Percentiles rank a stretch among this genome's conserved stretches.
phyloP scores from a whole-genome alignment of 2,888 invertebrate genomes.

The Ctenicera cuprea region DNA sequence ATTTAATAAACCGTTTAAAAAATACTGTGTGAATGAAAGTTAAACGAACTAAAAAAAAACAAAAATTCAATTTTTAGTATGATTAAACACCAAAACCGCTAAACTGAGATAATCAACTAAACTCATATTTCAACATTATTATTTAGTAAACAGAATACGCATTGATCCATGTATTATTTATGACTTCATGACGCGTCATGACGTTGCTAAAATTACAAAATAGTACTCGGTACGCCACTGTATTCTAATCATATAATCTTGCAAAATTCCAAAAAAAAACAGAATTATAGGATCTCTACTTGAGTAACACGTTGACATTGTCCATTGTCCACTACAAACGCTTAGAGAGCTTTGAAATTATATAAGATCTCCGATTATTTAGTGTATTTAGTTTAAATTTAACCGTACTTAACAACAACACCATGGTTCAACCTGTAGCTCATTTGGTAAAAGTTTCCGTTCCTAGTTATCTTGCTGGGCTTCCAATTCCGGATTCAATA shows the following conservation, averaged over 20 bases:
- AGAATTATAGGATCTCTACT: constrained; percentile 7
- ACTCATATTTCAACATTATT: not conserved
- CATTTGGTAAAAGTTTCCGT: constrained; percentile 85
- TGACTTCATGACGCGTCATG: too few species aligned
- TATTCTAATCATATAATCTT: constrained; percentile 2
- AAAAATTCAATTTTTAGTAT: too few species aligned
- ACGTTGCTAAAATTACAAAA: too few species aligned
- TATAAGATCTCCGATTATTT: not conserved
- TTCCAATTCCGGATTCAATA: constrained; percentile 89
- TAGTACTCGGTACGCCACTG: constrained; percentile 14
- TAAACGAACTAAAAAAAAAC: too few species aligned
- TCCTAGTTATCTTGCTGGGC: constrained; percentile 88
- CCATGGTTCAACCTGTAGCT: constrained; percentile 72
- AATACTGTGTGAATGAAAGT: too few species aligned
- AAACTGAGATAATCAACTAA: too few species aligned
- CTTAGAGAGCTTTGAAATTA: not conserved
- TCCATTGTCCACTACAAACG: not conserved
- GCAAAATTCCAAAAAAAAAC: constrained; percentile 31
- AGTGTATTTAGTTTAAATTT: not conserved
- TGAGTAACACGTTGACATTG: constrained; percentile 18
- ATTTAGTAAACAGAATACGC: not conserved
- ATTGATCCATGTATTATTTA: too few species aligned
- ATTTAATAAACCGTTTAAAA: too few species aligned
- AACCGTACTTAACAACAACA: not conserved
- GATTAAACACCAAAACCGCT: too few species aligned